Base-by-base conservation (phyloP, 2,113 vertebrate species). In the Prochilodus magdalenae region DNA sequence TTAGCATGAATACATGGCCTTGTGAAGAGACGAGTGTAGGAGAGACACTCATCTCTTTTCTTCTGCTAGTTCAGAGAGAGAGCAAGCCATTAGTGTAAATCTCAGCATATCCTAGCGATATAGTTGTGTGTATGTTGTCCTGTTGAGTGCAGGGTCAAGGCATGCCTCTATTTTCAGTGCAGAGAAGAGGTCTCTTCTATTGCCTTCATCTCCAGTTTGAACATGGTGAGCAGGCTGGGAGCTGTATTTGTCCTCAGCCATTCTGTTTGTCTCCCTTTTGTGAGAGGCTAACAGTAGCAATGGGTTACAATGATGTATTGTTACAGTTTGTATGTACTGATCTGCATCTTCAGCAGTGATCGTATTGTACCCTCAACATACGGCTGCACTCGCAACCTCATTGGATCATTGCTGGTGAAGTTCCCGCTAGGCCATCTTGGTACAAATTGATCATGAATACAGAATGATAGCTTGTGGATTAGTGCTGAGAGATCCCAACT, bases 121-220 rank as follows among this genome's bases (percentile, higher is more conserved):
- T 24, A 22, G 27, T 67, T 40, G 30, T 14, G 10, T 33, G 15
- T 26, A 55, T 80, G 30, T 51, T 75, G 53, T 49, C 71, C 24
- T 51, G 40, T 67, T 4, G 73, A 81, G 53, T 70, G 80, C 60
- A 27, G 80, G 69, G 80, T 76, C 73, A 82, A 76, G 80, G 80
- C 65, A 60, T 16, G 62, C 4, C 36, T 76, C 49, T 22, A 57
- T 67, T 59, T 44, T 27, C 1, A 66, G 80, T 59, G 26, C 69
- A n/a, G 24, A 76, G 22, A 76, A 51, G 36, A 70, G 80, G 57
- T 47, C 63, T 55, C 49, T 70, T 40, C 66, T 69, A 22, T 40
- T 69, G 18, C 33, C 33, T n/a, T 40, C 66, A 26, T 33, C 65
- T 67, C 29, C 30, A 33, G 33, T 69, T 14, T 70, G 66, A 44